phyloP scores from a whole-genome alignment of 2,113 vertebrate species.

The Silurus meridionalis region DNA sequence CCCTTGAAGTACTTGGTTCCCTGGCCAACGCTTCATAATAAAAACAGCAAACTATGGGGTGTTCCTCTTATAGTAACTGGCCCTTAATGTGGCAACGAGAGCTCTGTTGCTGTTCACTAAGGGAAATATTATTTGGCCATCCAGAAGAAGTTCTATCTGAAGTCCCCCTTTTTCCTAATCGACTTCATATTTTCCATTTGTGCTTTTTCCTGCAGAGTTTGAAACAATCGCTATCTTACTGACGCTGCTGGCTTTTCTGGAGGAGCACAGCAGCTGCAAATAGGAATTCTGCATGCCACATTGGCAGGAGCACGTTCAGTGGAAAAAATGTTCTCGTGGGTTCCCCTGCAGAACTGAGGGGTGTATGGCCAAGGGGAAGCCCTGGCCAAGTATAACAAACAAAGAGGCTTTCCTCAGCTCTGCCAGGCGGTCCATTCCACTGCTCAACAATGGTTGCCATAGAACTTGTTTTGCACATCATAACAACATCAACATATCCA shows the following conservation, averaged over 20 bases:
- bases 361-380: slow-evolving; percentile 71
- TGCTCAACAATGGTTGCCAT: slow-evolving; percentile 89
- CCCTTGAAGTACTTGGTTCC: slow-evolving; percentile 6
- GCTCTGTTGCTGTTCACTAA: slow-evolving; percentile 81
- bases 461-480: slow-evolving; percentile 87
- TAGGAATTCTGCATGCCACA: slow-evolving; percentile 73
- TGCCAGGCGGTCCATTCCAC: slow-evolving; percentile 76
- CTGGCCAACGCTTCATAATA: slow-evolving; percentile 34
- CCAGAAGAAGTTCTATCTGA: slow-evolving; percentile 76
- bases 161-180: slow-evolving; percentile 67
- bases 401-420: slow-evolving; percentile 85
- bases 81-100: slow-evolving; percentile 65
- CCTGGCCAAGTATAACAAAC: slow-evolving; percentile 86
- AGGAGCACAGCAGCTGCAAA: slow-evolving; percentile 76
- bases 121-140: slow-evolving; percentile 78
- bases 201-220: slow-evolving; percentile 67
- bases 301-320: slow-evolving; percentile 74
- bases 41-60: slow-evolving; percentile 57
- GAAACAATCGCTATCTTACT: slow-evolving; percentile 75
- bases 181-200: slow-evolving; percentile 81
- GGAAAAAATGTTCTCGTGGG: slow-evolving; percentile 79
- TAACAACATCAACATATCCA: slow-evolving; percentile 78
- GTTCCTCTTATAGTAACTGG: slow-evolving; percentile 52
- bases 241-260: slow-evolving; percentile 76
- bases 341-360: slow-evolving; percentile 78